A percentile compares a stretch with the other conserved stretches of the same genome.
Evolutionary conservation across 2,888 invertebrate species (phyloP).

Genomic region (Trichogramma evanescens): DNA sequence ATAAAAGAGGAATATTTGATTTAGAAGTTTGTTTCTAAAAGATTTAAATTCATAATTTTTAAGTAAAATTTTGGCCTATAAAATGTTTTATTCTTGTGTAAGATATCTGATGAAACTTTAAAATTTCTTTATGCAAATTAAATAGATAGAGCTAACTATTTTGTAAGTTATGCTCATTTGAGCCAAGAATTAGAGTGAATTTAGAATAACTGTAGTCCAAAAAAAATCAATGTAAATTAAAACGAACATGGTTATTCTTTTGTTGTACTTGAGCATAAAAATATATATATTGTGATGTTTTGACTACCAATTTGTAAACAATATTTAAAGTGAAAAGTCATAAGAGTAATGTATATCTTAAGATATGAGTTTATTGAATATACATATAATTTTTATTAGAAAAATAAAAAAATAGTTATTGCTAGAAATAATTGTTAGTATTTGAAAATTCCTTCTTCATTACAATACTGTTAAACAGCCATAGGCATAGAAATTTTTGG

Average conservation of each 20-base stretch:
- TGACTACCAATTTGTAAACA: conserved; percentile 20
- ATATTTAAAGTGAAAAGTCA: conserved; percentile 18
- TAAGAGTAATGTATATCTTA: conserved; percentile 26
- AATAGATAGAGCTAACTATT: conserved; percentile 7
- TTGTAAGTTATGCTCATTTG: conserved; percentile 8
- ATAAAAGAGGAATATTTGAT: background rate
- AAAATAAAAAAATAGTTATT: conserved; percentile 36
- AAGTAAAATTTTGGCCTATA: conserved; percentile 11
- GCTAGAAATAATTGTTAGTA: conserved; percentile 22
- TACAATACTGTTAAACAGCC: conserved; percentile 60
- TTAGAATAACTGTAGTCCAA: conserved; percentile 15
- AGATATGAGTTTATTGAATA: conserved; percentile 36
- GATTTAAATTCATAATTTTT: background rate
- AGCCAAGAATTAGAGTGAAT: conserved; percentile 22
- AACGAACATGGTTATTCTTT: conserved; percentile 7
- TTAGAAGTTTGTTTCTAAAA: background rate
- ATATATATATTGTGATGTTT: conserved; percentile 19
- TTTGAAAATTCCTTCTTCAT: conserved; percentile 7
- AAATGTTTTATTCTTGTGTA: conserved; percentile 7
- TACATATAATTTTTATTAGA: conserved; percentile 39
- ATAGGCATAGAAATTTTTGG: conserved; percentile 88
- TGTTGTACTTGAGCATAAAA: conserved; percentile 11
- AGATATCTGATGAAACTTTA: background rate
- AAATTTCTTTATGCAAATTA: background rate
- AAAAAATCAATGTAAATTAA: conserved; percentile 15